Evolutionary conservation across 23 tunicate species (phyloP), one percentile per base, ranked within the genome.

Genomic region (Clavelina lepadiformis): DNA sequence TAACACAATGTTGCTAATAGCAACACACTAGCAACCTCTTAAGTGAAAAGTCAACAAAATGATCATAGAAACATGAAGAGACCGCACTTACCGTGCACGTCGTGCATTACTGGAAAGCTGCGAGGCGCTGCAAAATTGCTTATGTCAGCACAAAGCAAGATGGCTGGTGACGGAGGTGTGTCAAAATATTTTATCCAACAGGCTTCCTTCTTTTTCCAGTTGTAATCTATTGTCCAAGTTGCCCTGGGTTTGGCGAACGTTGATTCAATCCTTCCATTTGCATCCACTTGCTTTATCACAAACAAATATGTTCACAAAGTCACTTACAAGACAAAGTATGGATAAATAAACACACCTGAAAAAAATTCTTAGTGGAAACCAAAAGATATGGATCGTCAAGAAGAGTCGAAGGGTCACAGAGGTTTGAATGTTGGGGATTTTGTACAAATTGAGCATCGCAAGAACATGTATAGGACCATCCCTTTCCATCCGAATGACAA

Each of bases 391-490:
- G 76, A 23, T 23, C 46, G 3, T 11, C 41, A 23, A 19, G 11
- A 52, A 46, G 3, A 19, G 22, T 23, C 27, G 32, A 23, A 23
- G 56, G 2, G 23, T 35, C 6, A 35, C 65, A 55, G 13, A 55
- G 23, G 21, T 51, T 23, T 1, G 34, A 23, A 27, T 55, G 28
- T 18, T 56, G 26, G 2, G 51, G 64, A 26, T 30, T 56, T 71
- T 7, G 31, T 7, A 31, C 22, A 46, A 72, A 72, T 5, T 58
- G 68, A 18, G 38, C 35, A 1, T 19, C 38, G 33, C 78, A 72
- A 38, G 68, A 72, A 32, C 78, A 72, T 7, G 5, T 26, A 46
- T 56, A 59, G 1, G 18, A 27, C 78, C 68, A 58, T 46, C 68
- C 68, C 45, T 0, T 26, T 28, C 36, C 31, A 3, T n/a, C 44